Base-by-base conservation (phyloP, 2,797 vertebrate species). In the Rhincodon typus region DNA sequence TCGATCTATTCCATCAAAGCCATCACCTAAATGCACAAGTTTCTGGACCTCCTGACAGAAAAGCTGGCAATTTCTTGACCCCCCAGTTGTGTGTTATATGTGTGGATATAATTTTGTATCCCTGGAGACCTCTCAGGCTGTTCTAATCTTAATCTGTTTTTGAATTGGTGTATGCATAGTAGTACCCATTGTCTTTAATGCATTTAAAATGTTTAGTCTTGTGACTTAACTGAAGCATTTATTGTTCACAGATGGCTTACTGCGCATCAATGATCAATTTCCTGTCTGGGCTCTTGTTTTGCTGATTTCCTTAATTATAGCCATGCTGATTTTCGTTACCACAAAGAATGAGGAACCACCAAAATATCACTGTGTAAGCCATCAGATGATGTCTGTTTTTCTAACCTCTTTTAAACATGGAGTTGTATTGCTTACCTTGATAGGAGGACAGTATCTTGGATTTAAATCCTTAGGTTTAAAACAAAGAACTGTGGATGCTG, bases 321-420 rank as follows among this genome's bases (percentile, higher is more conserved):
- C 98, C 15, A 38, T 97, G 0, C 97, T 99, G 17, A 96, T 98
- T 96, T 99, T 99, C 97, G 98, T 98, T 96, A 97, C 97, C 95
- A 99, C 99, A 1, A 98, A 97, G 95, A 99, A 99, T 0, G 98
- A 98, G 38, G 90, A 96, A 34, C 98, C 98, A 0, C 99, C 99
- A 21, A 97, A 97, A 96, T 98, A 98, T 96, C 98, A 99, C 96
- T 97, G 98, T 90, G 99, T 99, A 97, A 98, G 98, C 96, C 19
- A 82, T 90, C 67, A 3, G 7, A 1, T 84, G 10, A 69, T 7
- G 0, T n/a, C 17, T 17, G 38, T 21, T 42, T 82, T 88, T 53
- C 0, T 2, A 53, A 53, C 3, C 3, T 23, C 7, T 87, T 82
- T 21, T 53, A 50, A 50, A 88, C 62, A 15, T 15, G 23, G 50